Evolutionary conservation across 2,888 invertebrate species (phyloP).

Genomic region (Gortyna flavago): DNA sequence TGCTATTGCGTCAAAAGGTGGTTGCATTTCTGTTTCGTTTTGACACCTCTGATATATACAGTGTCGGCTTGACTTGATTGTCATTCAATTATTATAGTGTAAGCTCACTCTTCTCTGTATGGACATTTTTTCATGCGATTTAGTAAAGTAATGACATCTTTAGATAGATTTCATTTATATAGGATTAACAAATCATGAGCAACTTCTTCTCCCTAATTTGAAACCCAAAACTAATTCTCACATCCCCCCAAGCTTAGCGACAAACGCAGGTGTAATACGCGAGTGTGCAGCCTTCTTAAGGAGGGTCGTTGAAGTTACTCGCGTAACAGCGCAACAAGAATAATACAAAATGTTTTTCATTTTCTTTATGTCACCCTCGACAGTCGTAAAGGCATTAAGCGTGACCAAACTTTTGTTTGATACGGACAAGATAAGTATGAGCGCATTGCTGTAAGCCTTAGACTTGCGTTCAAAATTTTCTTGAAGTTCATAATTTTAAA

Average conservation of each 20-base stretch:
- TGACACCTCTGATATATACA: not conserved
- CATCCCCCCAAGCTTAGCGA: slow-evolving; percentile 24
- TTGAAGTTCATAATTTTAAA: slow-evolving; percentile 51
- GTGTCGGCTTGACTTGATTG: not conserved
- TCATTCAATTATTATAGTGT: not conserved
- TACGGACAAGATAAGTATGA: slow-evolving; percentile 88
- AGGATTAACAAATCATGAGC: slow-evolving; percentile 25
- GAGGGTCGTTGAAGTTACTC: slow-evolving; percentile 87
- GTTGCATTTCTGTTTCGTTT: not conserved
- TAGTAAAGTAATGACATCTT: not conserved
- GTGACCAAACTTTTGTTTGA: slow-evolving; percentile 94
- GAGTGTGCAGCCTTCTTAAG: slow-evolving; percentile 75
- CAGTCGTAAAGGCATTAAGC: slow-evolving; percentile 96
- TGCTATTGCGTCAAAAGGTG: not conserved
- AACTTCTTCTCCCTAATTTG: not conserved
- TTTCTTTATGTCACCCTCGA: slow-evolving; percentile 96
- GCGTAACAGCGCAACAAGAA: slow-evolving; percentile 90
- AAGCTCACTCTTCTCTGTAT: not conserved
- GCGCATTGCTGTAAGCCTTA: slow-evolving; percentile 75
- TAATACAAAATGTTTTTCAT: slow-evolving; percentile 95
- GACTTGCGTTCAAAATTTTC: slow-evolving; percentile 48
- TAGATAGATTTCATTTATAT: not conserved
- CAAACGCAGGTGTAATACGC: slow-evolving; percentile 69
- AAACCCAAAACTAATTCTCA: slow-evolving; percentile 19
- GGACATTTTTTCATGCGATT: not conserved